Percentiles rank a stretch among this genome's conserved stretches.
Evolutionary conservation across 2,797 vertebrate genomes (phyloP).

Genomic region (Gastrophryne carolinensis): DNA sequence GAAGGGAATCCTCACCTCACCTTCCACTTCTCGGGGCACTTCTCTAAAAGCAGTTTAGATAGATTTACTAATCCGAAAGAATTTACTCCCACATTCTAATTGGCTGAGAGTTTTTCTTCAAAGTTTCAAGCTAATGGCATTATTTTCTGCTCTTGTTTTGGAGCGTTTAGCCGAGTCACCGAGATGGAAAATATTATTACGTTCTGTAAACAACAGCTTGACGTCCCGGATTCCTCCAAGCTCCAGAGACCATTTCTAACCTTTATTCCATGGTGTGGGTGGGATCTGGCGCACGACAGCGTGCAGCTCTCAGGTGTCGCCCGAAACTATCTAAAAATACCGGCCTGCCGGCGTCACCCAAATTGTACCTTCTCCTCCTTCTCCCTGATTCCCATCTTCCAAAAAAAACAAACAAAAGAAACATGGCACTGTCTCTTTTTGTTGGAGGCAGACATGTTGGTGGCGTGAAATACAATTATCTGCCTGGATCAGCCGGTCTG

Average conservation of each 20-base stretch:
- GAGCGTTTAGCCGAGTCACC: background rate
- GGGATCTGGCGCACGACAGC: background rate
- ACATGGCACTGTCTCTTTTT: background rate
- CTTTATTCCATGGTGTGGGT: conserved; percentile 15
- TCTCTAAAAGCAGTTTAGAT: too few species aligned
- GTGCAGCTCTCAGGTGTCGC: conserved; percentile 2
- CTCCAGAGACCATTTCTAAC: background rate
- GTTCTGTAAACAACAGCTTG: conserved; percentile 39
- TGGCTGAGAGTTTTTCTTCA: too few species aligned
- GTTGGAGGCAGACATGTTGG: background rate
- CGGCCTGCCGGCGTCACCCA: background rate
- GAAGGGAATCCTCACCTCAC: too few species aligned
- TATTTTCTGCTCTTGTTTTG: background rate
- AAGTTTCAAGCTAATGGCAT: background rate
- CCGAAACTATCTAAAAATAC: conserved; percentile 25
- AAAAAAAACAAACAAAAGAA: background rate
- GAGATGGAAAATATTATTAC: conserved; percentile 29
- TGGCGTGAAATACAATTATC: background rate
- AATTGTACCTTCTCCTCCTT: background rate
- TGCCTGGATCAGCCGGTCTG: too few species aligned
- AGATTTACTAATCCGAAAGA: too few species aligned
- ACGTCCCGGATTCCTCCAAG: conserved; percentile 6
- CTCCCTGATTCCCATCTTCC: background rate
- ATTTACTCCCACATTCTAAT: too few species aligned
- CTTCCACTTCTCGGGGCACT: too few species aligned